Evolutionary conservation across 2,888 invertebrate species (phyloP).

Genomic region (Sphaerophoria rueppellii): DNA sequence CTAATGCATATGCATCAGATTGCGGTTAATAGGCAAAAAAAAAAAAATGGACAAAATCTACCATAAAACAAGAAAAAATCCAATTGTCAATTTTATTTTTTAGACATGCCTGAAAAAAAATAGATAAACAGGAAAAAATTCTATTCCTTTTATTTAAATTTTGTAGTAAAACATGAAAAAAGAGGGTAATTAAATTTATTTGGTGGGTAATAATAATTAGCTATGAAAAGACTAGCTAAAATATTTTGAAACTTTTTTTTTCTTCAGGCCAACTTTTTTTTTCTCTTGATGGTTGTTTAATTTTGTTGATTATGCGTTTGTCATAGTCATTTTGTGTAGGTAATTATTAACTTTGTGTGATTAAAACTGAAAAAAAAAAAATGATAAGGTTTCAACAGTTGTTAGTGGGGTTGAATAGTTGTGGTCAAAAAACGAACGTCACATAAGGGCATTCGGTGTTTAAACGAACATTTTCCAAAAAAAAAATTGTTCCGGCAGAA

Average conservation of each 20-base stretch:
- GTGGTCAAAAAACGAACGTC: no score
- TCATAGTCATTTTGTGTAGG: constrained; percentile 12
- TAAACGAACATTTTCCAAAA: no score
- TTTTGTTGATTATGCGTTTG: background rate
- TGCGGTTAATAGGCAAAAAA: constrained; percentile 55
- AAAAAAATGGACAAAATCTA: background rate
- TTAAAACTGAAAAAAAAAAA: background rate
- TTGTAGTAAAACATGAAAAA: background rate
- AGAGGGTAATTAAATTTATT: constrained; percentile 61
- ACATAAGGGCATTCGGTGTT: no score
- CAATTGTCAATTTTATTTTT: background rate
- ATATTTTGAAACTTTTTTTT: constrained; percentile 4
- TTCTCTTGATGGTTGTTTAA: background rate
- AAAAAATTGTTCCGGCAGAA: no score
- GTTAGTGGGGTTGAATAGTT: no score
- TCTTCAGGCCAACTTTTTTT: background rate
- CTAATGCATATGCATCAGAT: constrained; percentile 60
- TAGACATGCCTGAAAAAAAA: background rate
- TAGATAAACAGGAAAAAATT: background rate
- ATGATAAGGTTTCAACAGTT: no score
- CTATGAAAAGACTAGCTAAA: constrained; percentile 39
- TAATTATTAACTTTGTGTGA: background rate
- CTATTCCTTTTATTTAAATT: background rate
- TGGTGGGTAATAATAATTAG: constrained; percentile 53
- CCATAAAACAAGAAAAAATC: background rate